These are phyloP conservation scores for Sebastes schlegelii DNA, from an alignment of 2,113 vertebrate genomes.

Conservation along the genomic window DNA sequence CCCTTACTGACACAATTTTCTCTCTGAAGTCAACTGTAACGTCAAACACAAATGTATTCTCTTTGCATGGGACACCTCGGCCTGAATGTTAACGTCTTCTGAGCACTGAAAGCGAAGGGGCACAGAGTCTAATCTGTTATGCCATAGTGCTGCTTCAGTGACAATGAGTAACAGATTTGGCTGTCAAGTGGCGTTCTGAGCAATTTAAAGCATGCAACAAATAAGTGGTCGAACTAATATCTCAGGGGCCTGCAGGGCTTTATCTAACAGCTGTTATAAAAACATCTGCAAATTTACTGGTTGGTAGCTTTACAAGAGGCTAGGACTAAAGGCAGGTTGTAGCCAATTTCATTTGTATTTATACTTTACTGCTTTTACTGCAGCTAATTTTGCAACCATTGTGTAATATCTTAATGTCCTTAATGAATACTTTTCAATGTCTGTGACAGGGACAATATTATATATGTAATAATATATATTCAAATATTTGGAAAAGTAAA, in stretches of 20 bases:
- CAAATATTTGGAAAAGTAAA: background rate
- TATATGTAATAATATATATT: too few species aligned
- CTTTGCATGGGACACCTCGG: background rate
- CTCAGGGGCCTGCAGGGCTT: background rate
- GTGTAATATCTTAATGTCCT: background rate
- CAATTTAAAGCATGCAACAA: constrained; percentile 42
- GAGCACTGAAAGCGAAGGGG: constrained; percentile 18
- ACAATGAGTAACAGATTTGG: constrained; percentile 50
- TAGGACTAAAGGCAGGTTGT: background rate
- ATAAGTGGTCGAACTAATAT: constrained; percentile 25
- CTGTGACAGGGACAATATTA: too few species aligned
- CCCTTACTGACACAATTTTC: background rate
- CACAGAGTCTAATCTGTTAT: constrained; percentile 12
- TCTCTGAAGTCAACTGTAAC: background rate
- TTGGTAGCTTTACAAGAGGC: background rate
- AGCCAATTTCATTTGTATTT: background rate
- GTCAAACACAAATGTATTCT: background rate
- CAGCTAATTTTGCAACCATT: background rate
- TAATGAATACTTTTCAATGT: too few species aligned
- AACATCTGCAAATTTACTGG: constrained; percentile 22
- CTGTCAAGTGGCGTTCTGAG: constrained; percentile 7
- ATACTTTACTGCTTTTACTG: background rate
- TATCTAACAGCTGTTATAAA: constrained; percentile 1
- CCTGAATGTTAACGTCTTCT: background rate
- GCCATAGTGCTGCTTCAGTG: constrained; percentile 4